Evolutionary conservation across 1,140 invertebrate genomes (phyloP), one percentile per base, ranked within the genome.

Genomic region (Sarcophaga peregrina): DNA sequence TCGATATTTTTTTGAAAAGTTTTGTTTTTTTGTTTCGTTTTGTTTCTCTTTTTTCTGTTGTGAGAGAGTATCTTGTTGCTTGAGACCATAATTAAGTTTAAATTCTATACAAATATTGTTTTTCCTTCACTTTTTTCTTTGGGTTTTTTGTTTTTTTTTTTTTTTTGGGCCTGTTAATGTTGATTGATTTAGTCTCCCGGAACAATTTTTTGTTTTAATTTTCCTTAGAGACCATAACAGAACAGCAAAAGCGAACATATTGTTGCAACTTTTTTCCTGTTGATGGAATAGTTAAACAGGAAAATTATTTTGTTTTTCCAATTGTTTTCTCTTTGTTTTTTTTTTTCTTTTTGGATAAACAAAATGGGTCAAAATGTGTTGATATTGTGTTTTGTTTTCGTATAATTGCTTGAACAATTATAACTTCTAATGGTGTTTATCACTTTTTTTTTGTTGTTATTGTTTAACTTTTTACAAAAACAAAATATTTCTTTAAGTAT

Each of bases 361-460:
- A 11, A 58, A 58, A n/a, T 58, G 15, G 54, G 25, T 37, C 25
- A 37, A 37, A 37, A 37, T 37, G 25, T 37, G 25, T 37, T 37
- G 25, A 37, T 37, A 2, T 37, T 37, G 25, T 37, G 25, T 37
- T 37, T 37, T 37, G 25, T 37, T 37, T 37, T 37, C n/a, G n/a
- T 58, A 58, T 58, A 58, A 58, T 58, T 58, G 54, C n/a, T 58
- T 58, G 54, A 13, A 58, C 54, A 58, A 58, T 58, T 58, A 58
- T 58, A 58, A 58, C 54, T 58, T 58, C 54, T 58, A 58, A 58
- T 58, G 54, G 15, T 58, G 54, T 58, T 58, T 13, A 58, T 4
- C 50, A 52, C 1, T 52, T n/a, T n/a, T n/a, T n/a, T n/a, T n/a
- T 52, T 52, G 8, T 8, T 13, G 8, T 8, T 52, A 5, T 52